A percentile compares a stretch with the other conserved stretches of the same genome.
Evolutionary conservation across 1,140 invertebrate species (phyloP).

Genomic region (Geopemphigus sp.): DNA sequence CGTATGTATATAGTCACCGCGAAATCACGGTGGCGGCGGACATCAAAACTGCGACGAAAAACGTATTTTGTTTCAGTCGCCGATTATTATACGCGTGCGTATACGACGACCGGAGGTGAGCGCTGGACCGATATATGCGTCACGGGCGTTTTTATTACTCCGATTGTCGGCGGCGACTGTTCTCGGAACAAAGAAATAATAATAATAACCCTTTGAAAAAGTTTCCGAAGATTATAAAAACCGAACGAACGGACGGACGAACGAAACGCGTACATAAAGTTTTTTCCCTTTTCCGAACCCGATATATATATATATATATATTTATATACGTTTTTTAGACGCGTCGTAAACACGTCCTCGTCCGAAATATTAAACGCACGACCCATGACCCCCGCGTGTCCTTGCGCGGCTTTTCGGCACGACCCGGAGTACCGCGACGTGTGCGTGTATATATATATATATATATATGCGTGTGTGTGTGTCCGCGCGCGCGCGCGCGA

Average conservation of each 20-base stretch:
- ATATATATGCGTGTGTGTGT: neutral
- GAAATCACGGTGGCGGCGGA: neutral
- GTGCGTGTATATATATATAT: too few species aligned
- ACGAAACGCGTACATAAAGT: conserved; percentile 22
- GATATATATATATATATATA: too few species aligned
- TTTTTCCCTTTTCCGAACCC: neutral
- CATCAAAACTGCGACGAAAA: neutral
- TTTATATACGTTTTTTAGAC: conserved; percentile 37
- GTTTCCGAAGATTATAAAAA: conserved; percentile 35
- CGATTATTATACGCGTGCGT: neutral
- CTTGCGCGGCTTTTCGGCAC: conserved; percentile 46
- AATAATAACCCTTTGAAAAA: conserved; percentile 33
- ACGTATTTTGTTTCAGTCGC: neutral
- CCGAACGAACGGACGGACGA: too few species aligned
- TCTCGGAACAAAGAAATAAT: conserved; percentile 5
- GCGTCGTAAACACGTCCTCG: conserved; percentile 49
- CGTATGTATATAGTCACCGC: too few species aligned
- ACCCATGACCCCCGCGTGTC: conserved; percentile 36
- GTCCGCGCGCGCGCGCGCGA: neutral
- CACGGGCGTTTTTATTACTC: neutral
- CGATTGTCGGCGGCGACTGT: conserved; percentile 29
- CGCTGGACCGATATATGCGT: neutral
- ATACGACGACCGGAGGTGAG: neutral
- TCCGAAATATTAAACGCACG: conserved; percentile 44
- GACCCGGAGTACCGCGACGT: too few species aligned